Evolutionary conservation across 2,797 vertebrate species (phyloP).

Genomic region (Intellagama lesueurii): DNA sequence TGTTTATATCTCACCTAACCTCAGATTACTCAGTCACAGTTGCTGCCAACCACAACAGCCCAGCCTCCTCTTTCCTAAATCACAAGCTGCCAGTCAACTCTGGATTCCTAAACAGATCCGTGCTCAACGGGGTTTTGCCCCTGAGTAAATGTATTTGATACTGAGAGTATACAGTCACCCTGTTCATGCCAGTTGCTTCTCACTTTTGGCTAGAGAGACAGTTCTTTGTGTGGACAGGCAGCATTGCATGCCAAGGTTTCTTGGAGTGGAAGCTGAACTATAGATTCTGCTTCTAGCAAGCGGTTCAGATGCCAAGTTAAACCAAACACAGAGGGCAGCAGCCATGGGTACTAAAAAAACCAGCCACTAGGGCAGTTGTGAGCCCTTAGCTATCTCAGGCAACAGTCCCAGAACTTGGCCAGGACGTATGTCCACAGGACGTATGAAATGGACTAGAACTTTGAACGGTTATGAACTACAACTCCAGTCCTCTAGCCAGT

Average conservation of each 20-base stretch:
- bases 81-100: conserved; percentile 10
- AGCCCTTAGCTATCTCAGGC: neutral
- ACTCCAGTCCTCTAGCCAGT: neutral
- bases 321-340: neutral
- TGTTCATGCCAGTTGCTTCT: neutral
- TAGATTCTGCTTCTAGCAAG: neutral
- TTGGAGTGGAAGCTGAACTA: neutral
- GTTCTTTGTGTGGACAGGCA: neutral
- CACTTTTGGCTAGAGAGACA: neutral
- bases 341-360: neutral
- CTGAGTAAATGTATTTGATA: too few species aligned
- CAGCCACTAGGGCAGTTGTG: neutral
- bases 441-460: neutral
- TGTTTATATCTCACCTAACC: conserved; percentile 32
- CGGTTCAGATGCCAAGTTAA: neutral
- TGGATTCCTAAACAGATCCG: neutral
- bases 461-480: neutral
- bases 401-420: neutral
- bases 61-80: conserved; percentile 5
- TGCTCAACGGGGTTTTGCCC: neutral
- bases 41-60: conserved; percentile 15
- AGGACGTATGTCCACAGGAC: too few species aligned
- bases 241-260: neutral
- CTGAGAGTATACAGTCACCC: neutral
- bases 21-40: conserved; percentile 26